These are phyloP conservation scores for Phrynosoma platyrhinos DNA, from an alignment of 2,113 vertebrate genomes.

Conservation along the genomic window DNA sequence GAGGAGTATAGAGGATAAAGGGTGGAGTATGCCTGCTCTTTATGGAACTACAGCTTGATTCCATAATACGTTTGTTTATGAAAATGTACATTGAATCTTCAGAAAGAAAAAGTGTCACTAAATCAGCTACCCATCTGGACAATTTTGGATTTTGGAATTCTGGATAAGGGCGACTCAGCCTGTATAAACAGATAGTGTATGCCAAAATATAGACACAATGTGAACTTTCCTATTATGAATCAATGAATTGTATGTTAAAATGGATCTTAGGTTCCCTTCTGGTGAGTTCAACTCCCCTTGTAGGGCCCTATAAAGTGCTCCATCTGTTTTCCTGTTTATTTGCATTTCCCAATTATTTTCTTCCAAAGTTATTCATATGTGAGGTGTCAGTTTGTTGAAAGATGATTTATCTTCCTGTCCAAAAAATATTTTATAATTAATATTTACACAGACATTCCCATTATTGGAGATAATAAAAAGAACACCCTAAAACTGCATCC, in stretches of 20 bases:
- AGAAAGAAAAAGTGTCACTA: too few species aligned
- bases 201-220: neutral
- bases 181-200: neutral
- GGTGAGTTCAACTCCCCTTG: neutral
- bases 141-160: too few species aligned
- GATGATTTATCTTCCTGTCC: neutral
- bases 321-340: neutral
- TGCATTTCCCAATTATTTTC: neutral
- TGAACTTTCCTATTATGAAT: too few species aligned
- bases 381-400: neutral
- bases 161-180: too few species aligned
- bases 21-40: neutral
- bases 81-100: too few species aligned
- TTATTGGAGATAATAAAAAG: neutral
- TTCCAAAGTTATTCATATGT: neutral
- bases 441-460: neutral
- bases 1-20: too few species aligned
- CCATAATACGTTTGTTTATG: too few species aligned
- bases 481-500: neutral
- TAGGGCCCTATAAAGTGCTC: neutral
- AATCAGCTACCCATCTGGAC: too few species aligned
- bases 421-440: neutral
- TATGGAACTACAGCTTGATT: too few species aligned
- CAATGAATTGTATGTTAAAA: neutral
- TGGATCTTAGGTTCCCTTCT: neutral